Evolutionary conservation across 1,140 invertebrate species (phyloP).

Genomic region (Euschistus heros): DNA sequence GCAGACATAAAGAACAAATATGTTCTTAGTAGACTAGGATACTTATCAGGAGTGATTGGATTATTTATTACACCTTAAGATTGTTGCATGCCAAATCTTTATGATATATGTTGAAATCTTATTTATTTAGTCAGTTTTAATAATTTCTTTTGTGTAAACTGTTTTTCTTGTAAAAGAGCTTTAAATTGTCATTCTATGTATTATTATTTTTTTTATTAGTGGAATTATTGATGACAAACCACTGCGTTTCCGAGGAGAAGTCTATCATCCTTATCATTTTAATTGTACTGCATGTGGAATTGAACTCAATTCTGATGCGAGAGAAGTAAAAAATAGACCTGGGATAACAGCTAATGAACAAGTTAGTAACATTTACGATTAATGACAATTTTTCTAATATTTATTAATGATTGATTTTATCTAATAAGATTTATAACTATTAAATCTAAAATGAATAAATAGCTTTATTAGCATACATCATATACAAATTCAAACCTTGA

Average conservation of each 20-base stretch:
- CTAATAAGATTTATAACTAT: background rate
- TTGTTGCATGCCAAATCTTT: too few relatives aligned
- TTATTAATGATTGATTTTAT: background rate
- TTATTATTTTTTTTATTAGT: conserved; percentile 41
- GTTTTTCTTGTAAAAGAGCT: background rate
- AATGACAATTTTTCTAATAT: background rate
- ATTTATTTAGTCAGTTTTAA: too few relatives aligned
- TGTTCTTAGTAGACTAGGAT: too few relatives aligned
- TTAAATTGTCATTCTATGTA: background rate
- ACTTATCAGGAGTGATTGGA: too few relatives aligned
- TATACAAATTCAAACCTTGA: too few relatives aligned
- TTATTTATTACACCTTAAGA: too few relatives aligned
- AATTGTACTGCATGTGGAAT: conserved; percentile 87
- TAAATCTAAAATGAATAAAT: too few relatives aligned
- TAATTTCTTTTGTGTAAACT: background rate
- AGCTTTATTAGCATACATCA: too few relatives aligned
- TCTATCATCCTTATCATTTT: conserved; percentile 99
- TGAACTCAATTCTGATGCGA: conserved; percentile 78
- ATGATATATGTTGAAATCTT: too few relatives aligned
- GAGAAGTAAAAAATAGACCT: conserved; percentile 84
- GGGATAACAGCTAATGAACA: conserved; percentile 85
- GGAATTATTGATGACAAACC: conserved; percentile 94
- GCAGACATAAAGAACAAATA: too few relatives aligned
- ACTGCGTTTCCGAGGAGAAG: conserved; percentile 88
- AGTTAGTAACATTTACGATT: conserved; percentile 37